Conservation (phyloP, 2,797 vertebrate genomes). For the Eulemur coronatus region DNA sequence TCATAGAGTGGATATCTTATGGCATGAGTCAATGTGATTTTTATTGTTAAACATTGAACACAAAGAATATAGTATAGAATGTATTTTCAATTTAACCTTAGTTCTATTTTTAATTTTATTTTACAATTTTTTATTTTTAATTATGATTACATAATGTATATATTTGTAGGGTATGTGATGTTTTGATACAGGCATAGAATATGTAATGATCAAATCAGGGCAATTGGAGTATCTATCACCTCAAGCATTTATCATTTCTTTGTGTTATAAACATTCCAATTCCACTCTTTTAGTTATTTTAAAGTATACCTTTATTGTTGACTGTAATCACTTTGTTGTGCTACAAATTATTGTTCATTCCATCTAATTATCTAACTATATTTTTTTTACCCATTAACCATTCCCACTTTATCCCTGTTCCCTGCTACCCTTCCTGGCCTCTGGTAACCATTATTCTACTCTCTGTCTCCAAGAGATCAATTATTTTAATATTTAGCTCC, state of each 20-base stretch:
- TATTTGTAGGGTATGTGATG: not conserved
- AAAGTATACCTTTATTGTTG: not conserved
- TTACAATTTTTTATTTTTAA: not conserved
- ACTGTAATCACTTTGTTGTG: not conserved
- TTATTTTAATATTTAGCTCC: not conserved
- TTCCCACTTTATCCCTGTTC: not conserved
- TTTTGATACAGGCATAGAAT: not conserved
- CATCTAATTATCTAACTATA: not conserved
- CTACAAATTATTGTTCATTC: not conserved
- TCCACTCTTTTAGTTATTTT: not conserved
- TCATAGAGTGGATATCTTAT: not conserved
- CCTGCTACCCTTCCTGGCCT: not conserved
- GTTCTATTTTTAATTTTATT: conserved; percentile 10
- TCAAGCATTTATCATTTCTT: not conserved
- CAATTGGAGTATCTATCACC: not conserved
- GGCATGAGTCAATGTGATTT: not conserved
- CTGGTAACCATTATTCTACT: not conserved
- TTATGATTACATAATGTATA: not conserved
- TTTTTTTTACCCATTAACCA: not conserved
- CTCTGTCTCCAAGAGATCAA: not conserved
- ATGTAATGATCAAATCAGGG: not conserved
- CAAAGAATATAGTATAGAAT: not conserved
- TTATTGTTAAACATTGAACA: not conserved
- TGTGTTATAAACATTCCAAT: not conserved
- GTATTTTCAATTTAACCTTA: not conserved